Evolutionary conservation across 2,888 invertebrate species (phyloP).

Genomic region (Onthophagus sagittarius): DNA sequence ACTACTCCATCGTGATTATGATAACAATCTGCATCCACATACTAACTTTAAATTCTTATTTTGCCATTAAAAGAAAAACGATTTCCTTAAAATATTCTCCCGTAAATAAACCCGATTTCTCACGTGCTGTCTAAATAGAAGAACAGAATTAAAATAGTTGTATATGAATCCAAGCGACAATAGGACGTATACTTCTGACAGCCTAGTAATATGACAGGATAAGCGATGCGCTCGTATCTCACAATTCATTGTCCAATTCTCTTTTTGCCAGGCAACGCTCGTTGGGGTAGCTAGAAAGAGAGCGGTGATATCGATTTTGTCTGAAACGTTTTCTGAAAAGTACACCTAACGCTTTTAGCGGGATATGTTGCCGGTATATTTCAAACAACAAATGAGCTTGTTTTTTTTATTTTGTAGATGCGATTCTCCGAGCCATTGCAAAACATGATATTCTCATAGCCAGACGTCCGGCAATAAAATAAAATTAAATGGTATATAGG

Average conservation of each 20-base stretch:
- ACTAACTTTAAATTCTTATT: no score
- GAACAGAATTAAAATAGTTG: background rate
- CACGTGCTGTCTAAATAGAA: background rate
- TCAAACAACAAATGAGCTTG: constrained; percentile 2
- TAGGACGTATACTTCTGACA: background rate
- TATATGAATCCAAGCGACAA: background rate
- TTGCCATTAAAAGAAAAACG: no score
- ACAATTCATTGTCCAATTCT: background rate
- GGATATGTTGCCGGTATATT: background rate
- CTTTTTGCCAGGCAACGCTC: background rate
- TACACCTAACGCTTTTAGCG: constrained; percentile 11
- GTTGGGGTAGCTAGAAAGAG: background rate
- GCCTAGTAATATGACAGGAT: background rate
- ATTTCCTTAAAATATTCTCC: background rate
- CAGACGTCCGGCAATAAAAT: background rate
- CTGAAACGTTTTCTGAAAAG: constrained; percentile 6
- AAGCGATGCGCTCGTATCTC: background rate
- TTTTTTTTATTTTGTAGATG: background rate
- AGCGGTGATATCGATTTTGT: background rate
- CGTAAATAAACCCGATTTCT: background rate
- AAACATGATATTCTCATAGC: background rate
- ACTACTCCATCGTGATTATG: no score
- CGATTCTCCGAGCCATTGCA: background rate
- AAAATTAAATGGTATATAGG: background rate
- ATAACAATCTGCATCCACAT: no score